These are phyloP conservation scores for Barypeithes pellucidus DNA, from an alignment of 2,888 invertebrate species.

Conservation along the genomic window DNA sequence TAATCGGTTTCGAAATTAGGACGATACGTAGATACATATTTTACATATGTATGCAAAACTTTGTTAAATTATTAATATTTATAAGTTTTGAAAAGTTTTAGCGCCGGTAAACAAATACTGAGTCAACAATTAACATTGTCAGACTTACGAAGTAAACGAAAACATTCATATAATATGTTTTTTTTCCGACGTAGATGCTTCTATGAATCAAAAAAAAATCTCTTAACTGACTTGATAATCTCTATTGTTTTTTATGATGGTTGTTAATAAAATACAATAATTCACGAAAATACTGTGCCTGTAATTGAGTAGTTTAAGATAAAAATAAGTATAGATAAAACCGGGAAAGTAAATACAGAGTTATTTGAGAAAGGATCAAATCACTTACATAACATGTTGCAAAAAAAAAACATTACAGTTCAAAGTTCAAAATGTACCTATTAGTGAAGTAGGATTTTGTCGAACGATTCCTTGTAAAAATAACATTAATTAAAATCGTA, in stretches of 20 bases:
- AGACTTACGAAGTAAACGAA: background rate
- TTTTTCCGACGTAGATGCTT: background rate
- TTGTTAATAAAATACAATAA: background rate
- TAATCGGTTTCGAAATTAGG: too few species aligned
- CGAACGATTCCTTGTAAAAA: background rate
- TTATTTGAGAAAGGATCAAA: background rate
- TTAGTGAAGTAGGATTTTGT: too few species aligned
- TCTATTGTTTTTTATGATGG: background rate
- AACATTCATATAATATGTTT: background rate
- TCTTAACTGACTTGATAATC: background rate
- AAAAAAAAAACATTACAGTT: background rate
- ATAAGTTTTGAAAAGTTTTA: too few species aligned
- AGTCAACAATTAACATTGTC: background rate
- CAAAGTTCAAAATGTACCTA: background rate
- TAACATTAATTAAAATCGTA: too few species aligned
- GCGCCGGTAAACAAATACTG: background rate
- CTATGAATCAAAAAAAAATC: background rate
- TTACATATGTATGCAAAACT: too few species aligned
- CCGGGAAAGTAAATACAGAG: background rate
- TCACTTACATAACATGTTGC: background rate
- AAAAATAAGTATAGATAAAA: slow-evolving; percentile 1
- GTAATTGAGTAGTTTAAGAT: background rate
- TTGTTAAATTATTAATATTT: too few species aligned
- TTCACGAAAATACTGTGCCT: background rate
- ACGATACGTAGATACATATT: too few species aligned